A percentile compares a stretch with the other conserved stretches of the same genome.
Evolutionary conservation across 2,797 vertebrate genomes (phyloP).

Genomic region (Peromyscus melanophrys): DNA sequence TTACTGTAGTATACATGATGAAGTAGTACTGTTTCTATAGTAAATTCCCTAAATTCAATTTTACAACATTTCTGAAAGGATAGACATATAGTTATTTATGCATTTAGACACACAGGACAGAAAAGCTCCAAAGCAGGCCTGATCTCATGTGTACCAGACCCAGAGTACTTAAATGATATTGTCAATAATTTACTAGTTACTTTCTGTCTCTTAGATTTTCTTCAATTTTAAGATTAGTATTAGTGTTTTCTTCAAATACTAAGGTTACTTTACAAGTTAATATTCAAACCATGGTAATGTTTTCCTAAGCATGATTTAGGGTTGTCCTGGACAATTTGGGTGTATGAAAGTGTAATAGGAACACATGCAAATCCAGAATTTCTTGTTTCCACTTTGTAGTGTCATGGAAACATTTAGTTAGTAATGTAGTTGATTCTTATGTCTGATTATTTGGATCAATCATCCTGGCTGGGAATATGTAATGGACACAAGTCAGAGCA

Average conservation of each 20-base stretch:
- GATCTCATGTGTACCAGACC: background rate
- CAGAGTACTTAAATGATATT: background rate
- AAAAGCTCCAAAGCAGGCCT: background rate
- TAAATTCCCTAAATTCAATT: conserved; percentile 35
- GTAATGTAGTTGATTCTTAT: background rate
- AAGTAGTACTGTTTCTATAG: conserved; percentile 17
- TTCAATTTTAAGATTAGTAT: conserved; percentile 50
- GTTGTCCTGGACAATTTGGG: background rate
- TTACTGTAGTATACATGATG: background rate
- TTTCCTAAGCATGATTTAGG: conserved; percentile 3
- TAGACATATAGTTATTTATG: background rate
- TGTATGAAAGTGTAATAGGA: background rate
- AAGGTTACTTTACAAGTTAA: background rate
- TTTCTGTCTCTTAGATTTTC: conserved; percentile 24
- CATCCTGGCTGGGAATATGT: background rate
- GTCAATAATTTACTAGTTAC: background rate
- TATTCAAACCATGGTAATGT: background rate
- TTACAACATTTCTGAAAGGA: conserved; percentile 2
- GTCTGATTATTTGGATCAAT: background rate
- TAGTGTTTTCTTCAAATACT: conserved; percentile 35
- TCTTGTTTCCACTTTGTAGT: background rate
- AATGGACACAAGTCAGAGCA: background rate
- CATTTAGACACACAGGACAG: background rate
- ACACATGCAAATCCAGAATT: background rate
- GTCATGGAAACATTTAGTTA: conserved; percentile 22